phyloP scores from a whole-genome alignment of 2,888 invertebrate genomes.

The Napeogenes inachia region DNA sequence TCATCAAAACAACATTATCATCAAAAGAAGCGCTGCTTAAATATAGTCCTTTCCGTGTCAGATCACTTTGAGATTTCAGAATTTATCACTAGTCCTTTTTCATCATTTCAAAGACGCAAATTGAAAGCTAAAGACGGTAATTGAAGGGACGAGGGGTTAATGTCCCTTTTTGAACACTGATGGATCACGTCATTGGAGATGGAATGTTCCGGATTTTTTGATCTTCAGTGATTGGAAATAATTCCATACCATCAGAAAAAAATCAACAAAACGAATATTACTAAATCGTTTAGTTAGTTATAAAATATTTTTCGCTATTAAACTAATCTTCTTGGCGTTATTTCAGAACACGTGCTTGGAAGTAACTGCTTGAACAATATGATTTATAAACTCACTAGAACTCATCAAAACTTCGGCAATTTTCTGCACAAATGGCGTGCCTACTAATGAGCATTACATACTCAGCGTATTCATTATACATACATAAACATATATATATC shows the following conservation, averaged over 20 bases:
- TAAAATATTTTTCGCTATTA: background rate
- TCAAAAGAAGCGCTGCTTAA: conserved; percentile 16
- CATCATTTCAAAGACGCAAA: conserved; percentile 65
- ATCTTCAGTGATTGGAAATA: conserved; percentile 25
- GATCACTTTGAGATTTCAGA: conserved; percentile 32
- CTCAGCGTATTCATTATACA: too few relatives aligned
- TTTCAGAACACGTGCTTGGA: background rate
- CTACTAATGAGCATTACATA: conserved; percentile 21
- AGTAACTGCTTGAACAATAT: conserved; percentile 9
- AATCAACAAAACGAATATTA: background rate
- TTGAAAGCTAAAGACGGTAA: conserved; percentile 76
- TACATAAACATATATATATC: background rate
- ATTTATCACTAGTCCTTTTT: conserved; percentile 57
- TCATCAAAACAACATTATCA: conserved; percentile 21
- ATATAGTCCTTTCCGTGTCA: conserved; percentile 26
- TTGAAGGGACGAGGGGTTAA: conserved; percentile 70
- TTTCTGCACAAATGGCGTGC: conserved; percentile 18
- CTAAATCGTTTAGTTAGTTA: background rate
- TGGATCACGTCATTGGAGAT: conserved; percentile 66
- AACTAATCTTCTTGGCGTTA: conserved; percentile 4
- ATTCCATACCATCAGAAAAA: conserved; percentile 14
- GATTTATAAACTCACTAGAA: conserved; percentile 7
- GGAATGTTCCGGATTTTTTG: conserved; percentile 53
- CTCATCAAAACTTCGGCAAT: conserved; percentile 25
- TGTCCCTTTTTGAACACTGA: conserved; percentile 62